Evolutionary conservation across 2,888 invertebrate species (phyloP), one percentile per base, ranked within the genome.

Genomic region (Octodonta nipae): DNA sequence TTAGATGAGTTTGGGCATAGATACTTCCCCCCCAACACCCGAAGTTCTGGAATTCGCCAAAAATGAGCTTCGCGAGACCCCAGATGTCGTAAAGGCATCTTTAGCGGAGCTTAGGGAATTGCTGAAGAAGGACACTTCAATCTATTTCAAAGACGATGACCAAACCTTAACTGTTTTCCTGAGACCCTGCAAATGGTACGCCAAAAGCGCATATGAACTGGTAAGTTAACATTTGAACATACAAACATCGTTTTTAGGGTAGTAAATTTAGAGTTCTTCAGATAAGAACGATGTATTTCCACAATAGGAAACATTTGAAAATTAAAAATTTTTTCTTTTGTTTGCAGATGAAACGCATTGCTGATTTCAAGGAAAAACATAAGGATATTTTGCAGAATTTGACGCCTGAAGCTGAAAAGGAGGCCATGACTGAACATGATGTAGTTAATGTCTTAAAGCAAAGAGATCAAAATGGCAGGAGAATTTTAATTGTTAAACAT

Each of bases 171-270:
- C 74, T n/a, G 78, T 82, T 40, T 84, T 83, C 54, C 64, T 87
- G 35, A 70, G 87, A 36, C 82, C 84, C 14, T 79, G 80, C 62
- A 86, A 87, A 58, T 87, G 73, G 65, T 85, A 86, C 47, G 78
- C 85, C 1, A 70, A 84, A 48, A 83, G 84, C 60, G 86, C 86
- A 0, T 63, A 76, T 34, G 76, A 75, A 51, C 63, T 86, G 67
- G 83, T 82, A 56, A 74, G 74, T n/a, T n/a, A n/a, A n/a, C n/a
- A n/a, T n/a, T n/a, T n/a, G n/a, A n/a, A n/a, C n/a, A n/a, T n/a
- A n/a, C n/a, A n/a, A n/a, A n/a, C n/a, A n/a, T n/a, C n/a, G n/a
- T n/a, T n/a, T n/a, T n/a, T n/a, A n/a, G n/a, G n/a, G n/a, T n/a
- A n/a, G n/a, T n/a, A n/a, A n/a, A n/a, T n/a, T n/a, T n/a, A n/a